These are phyloP conservation scores for Valencia hispanica DNA, from an alignment of 2,797 vertebrate genomes.

Conservation along the genomic window DNA sequence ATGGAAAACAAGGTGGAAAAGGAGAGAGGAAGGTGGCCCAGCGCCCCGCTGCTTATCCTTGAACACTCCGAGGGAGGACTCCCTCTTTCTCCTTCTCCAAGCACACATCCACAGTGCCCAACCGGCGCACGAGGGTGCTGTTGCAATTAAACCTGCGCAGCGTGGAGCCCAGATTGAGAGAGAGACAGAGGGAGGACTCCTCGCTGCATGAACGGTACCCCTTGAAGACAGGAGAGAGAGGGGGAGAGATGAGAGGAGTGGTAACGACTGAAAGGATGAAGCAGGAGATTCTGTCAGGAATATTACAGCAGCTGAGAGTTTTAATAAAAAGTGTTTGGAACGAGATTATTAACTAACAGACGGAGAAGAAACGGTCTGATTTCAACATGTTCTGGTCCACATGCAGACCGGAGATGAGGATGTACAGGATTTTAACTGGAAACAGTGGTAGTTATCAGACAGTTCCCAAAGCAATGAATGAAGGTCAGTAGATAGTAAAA, in stretches of 20 bases:
- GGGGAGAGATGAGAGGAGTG: slow-evolving; percentile 28
- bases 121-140: slow-evolving; percentile 80
- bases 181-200: slow-evolving; percentile 59
- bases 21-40: slow-evolving; percentile 69
- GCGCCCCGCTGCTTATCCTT: slow-evolving; percentile 83
- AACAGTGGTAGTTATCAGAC: too few species aligned
- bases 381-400: not conserved
- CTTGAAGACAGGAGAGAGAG: slow-evolving; percentile 59
- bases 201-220: slow-evolving; percentile 55
- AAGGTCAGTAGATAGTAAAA: too few species aligned
- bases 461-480: too few species aligned
- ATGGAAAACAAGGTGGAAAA: slow-evolving; percentile 61
- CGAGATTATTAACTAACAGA: not conserved
- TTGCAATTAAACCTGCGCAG: slow-evolving; percentile 83
- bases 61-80: slow-evolving; percentile 83
- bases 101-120: slow-evolving; percentile 46
- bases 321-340: slow-evolving; percentile 4
- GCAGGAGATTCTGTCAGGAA: slow-evolving; percentile 1
- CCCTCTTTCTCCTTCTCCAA: slow-evolving; percentile 43
- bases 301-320: not conserved
- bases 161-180: slow-evolving; percentile 70
- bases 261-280: slow-evolving; percentile 19
- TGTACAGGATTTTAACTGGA: not conserved
- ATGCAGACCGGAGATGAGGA: not conserved
- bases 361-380: not conserved